These are phyloP conservation scores for Prionailurus bengalensis DNA, from an alignment of 2,113 vertebrate species.

Conservation along the genomic window DNA sequence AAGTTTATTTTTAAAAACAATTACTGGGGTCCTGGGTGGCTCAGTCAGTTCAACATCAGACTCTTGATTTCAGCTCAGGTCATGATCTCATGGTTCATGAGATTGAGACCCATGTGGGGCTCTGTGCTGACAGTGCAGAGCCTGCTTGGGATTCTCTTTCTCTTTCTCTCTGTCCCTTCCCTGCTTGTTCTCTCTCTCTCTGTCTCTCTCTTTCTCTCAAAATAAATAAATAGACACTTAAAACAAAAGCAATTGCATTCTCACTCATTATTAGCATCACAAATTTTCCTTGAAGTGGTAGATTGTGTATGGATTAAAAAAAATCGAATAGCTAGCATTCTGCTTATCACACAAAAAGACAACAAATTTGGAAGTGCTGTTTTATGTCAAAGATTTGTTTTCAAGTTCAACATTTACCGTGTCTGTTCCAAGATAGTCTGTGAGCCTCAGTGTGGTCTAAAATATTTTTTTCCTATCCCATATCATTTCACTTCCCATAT, in stretches of 20 bases:
- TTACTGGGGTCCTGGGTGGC: neutral
- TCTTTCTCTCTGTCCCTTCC: too few species aligned
- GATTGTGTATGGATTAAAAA: neutral
- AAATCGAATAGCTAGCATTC: neutral
- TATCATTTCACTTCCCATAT: neutral
- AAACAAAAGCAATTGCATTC: neutral
- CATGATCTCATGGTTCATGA: too few species aligned
- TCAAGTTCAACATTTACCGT: neutral
- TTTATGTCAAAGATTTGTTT: constrained; percentile 39
- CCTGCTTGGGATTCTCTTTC: too few species aligned
- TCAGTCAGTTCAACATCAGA: too few species aligned
- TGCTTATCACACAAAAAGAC: neutral
- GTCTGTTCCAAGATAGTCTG: neutral
- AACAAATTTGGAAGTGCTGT: constrained; percentile 25
- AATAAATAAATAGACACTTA: too few species aligned
- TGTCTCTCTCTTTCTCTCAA: too few species aligned
- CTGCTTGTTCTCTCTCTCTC: too few species aligned
- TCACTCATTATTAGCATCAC: neutral
- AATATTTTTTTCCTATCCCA: neutral
- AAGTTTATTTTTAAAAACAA: constrained; percentile 30
- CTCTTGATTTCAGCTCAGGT: too few species aligned
- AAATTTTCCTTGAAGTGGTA: constrained; percentile 17
- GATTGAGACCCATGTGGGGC: too few species aligned
- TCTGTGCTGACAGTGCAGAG: too few species aligned
- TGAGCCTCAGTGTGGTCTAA: neutral